Percentiles rank a stretch among this genome's conserved stretches.
Evolutionary conservation across 2,113 vertebrate genomes (phyloP).

Genomic region (Anhinga anhinga): DNA sequence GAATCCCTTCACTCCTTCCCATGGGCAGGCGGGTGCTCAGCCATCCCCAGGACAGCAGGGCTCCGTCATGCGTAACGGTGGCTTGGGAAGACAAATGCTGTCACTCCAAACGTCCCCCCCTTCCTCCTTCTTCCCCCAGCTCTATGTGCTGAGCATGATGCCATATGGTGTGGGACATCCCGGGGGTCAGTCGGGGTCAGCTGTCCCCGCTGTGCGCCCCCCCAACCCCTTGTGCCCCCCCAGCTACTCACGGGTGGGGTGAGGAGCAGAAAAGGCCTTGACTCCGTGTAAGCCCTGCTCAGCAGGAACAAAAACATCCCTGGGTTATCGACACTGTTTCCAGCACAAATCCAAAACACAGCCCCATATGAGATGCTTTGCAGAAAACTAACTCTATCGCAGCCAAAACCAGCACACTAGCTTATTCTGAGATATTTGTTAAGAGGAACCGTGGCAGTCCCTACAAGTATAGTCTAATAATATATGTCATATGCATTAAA

Average conservation of each 20-base stretch:
- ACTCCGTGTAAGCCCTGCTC: background rate
- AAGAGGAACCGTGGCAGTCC: background rate
- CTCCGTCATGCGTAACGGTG: background rate
- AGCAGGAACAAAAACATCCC: background rate
- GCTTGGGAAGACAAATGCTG: background rate
- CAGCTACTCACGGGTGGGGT: background rate
- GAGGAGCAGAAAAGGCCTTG: background rate
- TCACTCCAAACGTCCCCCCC: background rate
- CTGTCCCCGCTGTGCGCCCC: background rate
- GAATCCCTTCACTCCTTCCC: background rate
- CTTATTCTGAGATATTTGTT: background rate
- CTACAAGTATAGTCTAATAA: background rate
- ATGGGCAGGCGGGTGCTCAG: background rate
- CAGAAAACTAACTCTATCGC: background rate
- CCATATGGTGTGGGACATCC: background rate
- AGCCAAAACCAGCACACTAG: background rate
- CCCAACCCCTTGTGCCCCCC: background rate
- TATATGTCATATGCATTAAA: background rate
- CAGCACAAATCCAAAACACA: background rate
- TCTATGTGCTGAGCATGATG: background rate
- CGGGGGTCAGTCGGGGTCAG: background rate
- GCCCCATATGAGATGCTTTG: background rate
- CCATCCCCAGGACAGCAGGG: background rate
- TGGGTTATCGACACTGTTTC: background rate
- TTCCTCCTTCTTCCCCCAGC: background rate